Evolutionary conservation across 2,113 vertebrate genomes (phyloP).

Genomic region (Eira barbara): DNA sequence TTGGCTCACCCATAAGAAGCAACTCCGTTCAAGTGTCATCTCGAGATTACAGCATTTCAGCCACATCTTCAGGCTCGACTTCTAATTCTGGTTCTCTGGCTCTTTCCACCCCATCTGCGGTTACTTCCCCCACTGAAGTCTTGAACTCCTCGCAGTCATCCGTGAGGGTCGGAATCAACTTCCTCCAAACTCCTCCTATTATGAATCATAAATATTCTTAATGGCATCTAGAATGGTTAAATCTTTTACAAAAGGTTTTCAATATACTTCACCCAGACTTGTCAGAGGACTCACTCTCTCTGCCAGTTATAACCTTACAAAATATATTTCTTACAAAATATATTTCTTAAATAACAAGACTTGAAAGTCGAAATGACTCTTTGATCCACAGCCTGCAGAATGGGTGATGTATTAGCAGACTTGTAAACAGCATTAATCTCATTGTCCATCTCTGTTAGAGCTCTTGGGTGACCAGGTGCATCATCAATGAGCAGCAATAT

Average conservation of each 20-base stretch:
- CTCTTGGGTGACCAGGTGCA: background rate
- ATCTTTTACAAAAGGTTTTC: background rate
- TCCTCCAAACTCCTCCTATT: background rate
- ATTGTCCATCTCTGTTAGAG: background rate
- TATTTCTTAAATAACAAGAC: background rate
- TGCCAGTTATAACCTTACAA: background rate
- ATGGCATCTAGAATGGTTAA: background rate
- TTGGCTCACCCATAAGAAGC: background rate
- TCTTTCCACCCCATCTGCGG: background rate
- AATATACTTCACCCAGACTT: background rate
- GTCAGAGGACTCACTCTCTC: background rate
- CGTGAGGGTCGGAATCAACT: background rate
- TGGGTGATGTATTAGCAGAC: background rate
- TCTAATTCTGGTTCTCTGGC: background rate
- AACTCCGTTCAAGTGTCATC: background rate
- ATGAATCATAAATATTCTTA: background rate
- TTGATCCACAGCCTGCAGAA: background rate
- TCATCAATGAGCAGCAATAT: background rate
- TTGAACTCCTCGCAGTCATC: background rate
- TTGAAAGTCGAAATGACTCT: background rate
- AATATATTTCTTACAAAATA: background rate
- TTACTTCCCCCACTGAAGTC: background rate
- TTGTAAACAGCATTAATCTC: background rate
- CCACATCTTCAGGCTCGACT: background rate
- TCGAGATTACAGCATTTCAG: background rate